Percentiles rank a stretch among this genome's conserved stretches.
Conservation (phyloP, 1,140 invertebrate species). For the Cydia pomonella region DNA sequence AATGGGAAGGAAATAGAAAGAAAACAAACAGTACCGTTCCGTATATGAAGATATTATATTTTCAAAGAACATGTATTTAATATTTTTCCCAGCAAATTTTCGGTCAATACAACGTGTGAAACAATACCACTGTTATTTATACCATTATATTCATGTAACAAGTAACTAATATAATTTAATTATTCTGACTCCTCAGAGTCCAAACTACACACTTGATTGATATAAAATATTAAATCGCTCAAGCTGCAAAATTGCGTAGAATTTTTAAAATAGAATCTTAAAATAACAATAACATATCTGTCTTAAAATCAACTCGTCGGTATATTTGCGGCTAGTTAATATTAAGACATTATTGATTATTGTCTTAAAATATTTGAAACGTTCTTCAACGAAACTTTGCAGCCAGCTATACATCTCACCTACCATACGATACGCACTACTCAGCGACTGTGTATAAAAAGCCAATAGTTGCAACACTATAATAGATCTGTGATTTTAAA, state of each 20-base stretch:
- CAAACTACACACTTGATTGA: constrained; percentile 65
- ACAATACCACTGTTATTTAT: constrained; percentile 65
- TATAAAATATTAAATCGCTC: constrained; percentile 62
- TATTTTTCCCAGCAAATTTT: constrained; percentile 70
- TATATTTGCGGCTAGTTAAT: neutral
- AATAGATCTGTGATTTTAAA: constrained; percentile 47
- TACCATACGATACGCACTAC: constrained; percentile 69
- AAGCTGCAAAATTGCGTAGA: constrained; percentile 58
- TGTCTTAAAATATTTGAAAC: constrained; percentile 22
- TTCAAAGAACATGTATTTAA: constrained; percentile 78
- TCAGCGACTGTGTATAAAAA: constrained; percentile 74
- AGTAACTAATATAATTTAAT: constrained; percentile 76
- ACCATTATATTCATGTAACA: constrained; percentile 69
- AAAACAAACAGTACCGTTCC: constrained; percentile 59
- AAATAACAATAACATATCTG: constrained; percentile 13
- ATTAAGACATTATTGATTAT: neutral
- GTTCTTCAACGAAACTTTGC: constrained; percentile 36
- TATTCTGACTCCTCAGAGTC: constrained; percentile 70
- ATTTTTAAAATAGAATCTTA: constrained; percentile 34
- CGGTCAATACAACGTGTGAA: constrained; percentile 75
- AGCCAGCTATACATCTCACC: constrained; percentile 44
- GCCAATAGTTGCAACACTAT: constrained; percentile 61
- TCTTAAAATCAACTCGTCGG: neutral
- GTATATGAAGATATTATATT: constrained; percentile 80
- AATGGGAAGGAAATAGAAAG: constrained; percentile 36